Evolutionary conservation across 2,797 vertebrate species (phyloP).

Genomic region (Anolis apletophallus): DNA sequence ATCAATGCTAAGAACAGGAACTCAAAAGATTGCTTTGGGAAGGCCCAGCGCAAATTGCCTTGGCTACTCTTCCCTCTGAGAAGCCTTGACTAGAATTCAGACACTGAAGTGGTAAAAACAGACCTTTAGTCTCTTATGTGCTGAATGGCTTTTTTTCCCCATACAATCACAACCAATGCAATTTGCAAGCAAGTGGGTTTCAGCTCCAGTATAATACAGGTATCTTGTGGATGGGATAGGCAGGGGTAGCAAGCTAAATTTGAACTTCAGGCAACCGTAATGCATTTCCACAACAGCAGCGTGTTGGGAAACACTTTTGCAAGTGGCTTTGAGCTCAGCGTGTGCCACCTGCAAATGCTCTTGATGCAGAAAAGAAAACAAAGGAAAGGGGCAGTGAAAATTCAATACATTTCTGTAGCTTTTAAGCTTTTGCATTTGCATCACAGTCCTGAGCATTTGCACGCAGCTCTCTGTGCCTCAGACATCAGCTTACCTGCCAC

Average conservation of each 20-base stretch:
- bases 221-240: too few species aligned
- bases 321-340: not conserved
- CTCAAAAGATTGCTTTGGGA: too few species aligned
- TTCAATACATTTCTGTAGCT: not conserved
- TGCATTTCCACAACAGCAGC: too few species aligned
- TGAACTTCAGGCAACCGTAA: not conserved
- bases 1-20: too few species aligned
- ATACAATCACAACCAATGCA: not conserved
- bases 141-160: not conserved
- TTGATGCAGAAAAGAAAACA: not conserved
- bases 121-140: not conserved
- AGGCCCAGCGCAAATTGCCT: too few species aligned
- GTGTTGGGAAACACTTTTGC: not conserved
- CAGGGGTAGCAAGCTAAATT: not conserved
- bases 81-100: not conserved
- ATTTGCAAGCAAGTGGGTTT: not conserved
- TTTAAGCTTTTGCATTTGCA: not conserved
- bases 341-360: not conserved
- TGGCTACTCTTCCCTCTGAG: too few species aligned
- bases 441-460: not conserved
- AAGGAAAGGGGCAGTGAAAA: not conserved
- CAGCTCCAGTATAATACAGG: not conserved
- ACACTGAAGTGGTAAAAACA: not conserved
- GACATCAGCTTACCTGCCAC: slow-evolving; percentile 18
- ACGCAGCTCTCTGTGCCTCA: not conserved